These are phyloP conservation scores for Mesitornis unicolor DNA, from an alignment of 2,113 vertebrate species.

Conservation along the genomic window DNA sequence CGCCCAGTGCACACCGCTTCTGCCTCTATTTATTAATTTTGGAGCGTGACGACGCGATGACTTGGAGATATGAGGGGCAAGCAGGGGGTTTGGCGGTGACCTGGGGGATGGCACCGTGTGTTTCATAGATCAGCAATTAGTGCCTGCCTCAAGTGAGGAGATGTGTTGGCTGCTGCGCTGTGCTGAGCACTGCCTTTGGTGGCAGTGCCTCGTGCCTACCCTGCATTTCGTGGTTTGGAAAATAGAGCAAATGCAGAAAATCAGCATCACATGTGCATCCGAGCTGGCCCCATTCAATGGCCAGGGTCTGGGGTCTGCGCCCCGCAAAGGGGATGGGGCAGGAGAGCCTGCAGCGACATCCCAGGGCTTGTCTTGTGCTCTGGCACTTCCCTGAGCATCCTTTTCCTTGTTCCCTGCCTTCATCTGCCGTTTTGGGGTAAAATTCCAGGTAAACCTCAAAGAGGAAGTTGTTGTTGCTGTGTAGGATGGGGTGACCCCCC, in stretches of 20 bases:
- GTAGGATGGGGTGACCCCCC: not conserved
- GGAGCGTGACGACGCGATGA: not conserved
- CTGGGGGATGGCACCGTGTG: not conserved
- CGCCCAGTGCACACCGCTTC: not conserved
- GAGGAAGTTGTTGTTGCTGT: fast-evolving
- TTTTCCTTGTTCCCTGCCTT: not conserved
- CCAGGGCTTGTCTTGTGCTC: not conserved
- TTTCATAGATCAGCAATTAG: not conserved
- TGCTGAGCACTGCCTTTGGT: fast-evolving
- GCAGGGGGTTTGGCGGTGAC: fast-evolving
- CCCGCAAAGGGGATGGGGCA: fast-evolving
- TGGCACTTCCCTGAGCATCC: not conserved
- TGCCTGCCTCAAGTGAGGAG: not conserved
- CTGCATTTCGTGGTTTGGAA: not conserved
- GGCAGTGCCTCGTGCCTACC: not conserved
- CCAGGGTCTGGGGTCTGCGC: fast-evolving
- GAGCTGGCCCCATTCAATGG: not conserved
- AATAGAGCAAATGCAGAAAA: not conserved
- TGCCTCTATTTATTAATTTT: not conserved
- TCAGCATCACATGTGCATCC: not conserved
- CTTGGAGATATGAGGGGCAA: not conserved
- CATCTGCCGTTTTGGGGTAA: not conserved
- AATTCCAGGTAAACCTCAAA: not conserved
- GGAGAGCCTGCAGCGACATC: fast-evolving
- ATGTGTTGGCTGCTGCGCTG: too few species aligned